phyloP scores from a whole-genome alignment of 2,797 vertebrate species.

The Eptatretus atami region DNA sequence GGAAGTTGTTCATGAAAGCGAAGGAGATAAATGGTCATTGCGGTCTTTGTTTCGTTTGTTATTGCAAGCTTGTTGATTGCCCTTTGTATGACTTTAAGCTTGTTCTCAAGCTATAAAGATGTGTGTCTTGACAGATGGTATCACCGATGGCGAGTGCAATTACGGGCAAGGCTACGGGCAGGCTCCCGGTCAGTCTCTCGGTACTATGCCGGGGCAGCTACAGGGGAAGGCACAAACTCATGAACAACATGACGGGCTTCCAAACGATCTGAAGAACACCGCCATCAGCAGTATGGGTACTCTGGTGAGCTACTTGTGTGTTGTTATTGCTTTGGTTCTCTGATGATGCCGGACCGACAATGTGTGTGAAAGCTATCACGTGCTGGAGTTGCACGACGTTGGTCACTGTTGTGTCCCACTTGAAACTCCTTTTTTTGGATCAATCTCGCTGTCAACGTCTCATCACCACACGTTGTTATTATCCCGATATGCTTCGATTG shows the following conservation, averaged over 20 bases:
- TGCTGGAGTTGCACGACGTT: too few relatives aligned
- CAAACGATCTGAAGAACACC: conserved; percentile 59
- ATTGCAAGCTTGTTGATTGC: background rate
- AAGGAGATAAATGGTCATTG: background rate
- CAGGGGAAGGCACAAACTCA: conserved; percentile 47
- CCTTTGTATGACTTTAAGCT: background rate
- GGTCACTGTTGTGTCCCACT: too few relatives aligned
- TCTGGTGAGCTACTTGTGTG: conserved; percentile 37
- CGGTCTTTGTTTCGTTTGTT: conserved; percentile 5
- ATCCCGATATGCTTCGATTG: too few relatives aligned
- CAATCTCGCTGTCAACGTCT: too few relatives aligned
- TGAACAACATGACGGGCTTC: conserved; percentile 56
- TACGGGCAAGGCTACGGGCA: conserved; percentile 55
- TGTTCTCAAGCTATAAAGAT: background rate
- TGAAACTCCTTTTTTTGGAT: too few relatives aligned
- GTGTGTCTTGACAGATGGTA: conserved; percentile 36
- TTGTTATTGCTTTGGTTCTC: background rate
- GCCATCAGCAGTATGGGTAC: conserved; percentile 38
- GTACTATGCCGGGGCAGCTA: conserved; percentile 57
- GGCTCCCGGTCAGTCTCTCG: conserved; percentile 42
- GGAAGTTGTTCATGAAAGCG: too few relatives aligned
- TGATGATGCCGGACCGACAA: too few relatives aligned
- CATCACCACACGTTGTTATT: too few relatives aligned
- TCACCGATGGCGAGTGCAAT: conserved; percentile 52
- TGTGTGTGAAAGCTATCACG: too few relatives aligned